Evolutionary conservation across 2,113 vertebrate genomes (phyloP).

Genomic region (Siniperca chuatsi): DNA sequence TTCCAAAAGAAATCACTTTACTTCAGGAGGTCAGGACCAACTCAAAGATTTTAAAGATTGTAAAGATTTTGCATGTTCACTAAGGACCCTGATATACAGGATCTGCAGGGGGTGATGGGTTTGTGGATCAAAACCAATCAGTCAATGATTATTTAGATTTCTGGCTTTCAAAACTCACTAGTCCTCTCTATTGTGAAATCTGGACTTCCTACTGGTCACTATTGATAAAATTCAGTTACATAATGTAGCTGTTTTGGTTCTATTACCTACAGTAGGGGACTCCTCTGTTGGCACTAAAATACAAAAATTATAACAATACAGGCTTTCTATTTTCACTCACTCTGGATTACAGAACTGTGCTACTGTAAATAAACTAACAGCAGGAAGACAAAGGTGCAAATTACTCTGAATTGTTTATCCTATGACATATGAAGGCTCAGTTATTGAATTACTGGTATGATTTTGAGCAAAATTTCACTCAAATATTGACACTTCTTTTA

Average conservation of each 20-base stretch:
- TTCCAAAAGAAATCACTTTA: neutral
- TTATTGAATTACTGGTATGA: neutral
- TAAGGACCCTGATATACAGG: no score
- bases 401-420: neutral
- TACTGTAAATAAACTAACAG: neutral
- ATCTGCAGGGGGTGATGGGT: neutral
- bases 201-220: neutral
- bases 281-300: constrained; percentile 5
- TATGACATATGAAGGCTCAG: neutral
- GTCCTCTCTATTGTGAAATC: neutral
- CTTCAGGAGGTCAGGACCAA: neutral
- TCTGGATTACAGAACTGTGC: neutral
- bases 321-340: neutral
- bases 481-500: neutral
- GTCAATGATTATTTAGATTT: neutral
- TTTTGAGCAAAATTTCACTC: neutral
- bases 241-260: neutral
- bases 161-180: neutral
- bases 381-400: constrained; percentile 16
- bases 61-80: no score
- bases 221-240: neutral
- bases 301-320: neutral
- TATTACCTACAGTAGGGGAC: neutral
- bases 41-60: no score
- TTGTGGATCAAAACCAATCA: neutral